Base-by-base conservation (phyloP, 2,888 invertebrate genomes). In the Prenolepis imparis region DNA sequence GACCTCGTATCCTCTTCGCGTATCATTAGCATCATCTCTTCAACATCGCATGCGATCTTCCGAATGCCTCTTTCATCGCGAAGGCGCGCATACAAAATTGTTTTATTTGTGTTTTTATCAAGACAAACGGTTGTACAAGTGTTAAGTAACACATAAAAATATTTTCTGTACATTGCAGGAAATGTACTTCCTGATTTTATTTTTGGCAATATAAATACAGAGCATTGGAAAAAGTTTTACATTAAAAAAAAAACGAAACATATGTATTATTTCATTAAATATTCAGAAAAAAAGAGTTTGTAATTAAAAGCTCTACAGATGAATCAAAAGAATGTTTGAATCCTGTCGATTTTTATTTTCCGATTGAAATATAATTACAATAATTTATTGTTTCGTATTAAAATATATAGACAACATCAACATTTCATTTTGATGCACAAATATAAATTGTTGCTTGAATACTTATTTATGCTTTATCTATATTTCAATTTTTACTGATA, bases 1-100 rank as follows among this genome's bases (percentile, higher is more conserved):
- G 90, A 88, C 89, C 90, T 86, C 86, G 82, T 90, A 87, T 81
- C 83, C 83, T 36, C 55, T 84, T 77, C 67, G 61, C 73, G 41
- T 63, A 39, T 66, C 52, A 75, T 80, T 80, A 80, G 78, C 78
- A 73, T 80, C 73, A 6, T 52, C n/a, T 52, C 52, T 52, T 52
- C 52, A 52, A 52, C 52, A 52, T 52, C n/a, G n/a, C n/a, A 52
- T n/a, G n/a, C n/a, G 8, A 52, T n/a, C 36, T 36, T 36, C 36
- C 36, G 36, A 36, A 36, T 36, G 36, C 3, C 36, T 36, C 36
- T 36, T 4, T 36, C n/a, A 8, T 52, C 52, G n/a, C 52, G n/a
- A 52, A 52, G 52, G 8, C 52, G 48, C 48, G n/a, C 8, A 8
- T 52, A 52, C 8, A 2, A 52, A 52, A 52, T 52, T n/a, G n/a